Evolutionary conservation across 1,140 invertebrate species (phyloP), one percentile per base, ranked within the genome.

Genomic region (Hypsibius dujardini): DNA sequence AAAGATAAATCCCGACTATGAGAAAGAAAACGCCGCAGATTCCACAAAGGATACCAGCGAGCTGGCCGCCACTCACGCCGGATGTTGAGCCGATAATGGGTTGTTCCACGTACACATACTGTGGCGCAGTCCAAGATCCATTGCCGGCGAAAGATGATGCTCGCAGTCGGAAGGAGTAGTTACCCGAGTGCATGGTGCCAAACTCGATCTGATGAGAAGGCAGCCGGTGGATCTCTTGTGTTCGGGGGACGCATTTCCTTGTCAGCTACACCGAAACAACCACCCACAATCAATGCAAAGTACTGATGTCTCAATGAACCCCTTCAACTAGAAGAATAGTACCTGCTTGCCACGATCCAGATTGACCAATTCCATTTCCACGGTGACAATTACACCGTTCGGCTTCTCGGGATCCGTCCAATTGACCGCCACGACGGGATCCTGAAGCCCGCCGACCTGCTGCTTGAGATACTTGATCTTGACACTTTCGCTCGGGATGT

Each of bases 141-240:
- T 84, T 81, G 2, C 87, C 88, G 40, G 87, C 87, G 59, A 93
- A 79, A 1, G 90, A 90, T 46, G 85, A 86, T 15, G 90, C 88
- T 50, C 84, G 83, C 0, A 96, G 82, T 70, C 83, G 81, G 14
- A 92, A 75, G 45, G 86, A 88, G 78, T 95, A 95, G 79, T 90
- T 91, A 1, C 92, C 93, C 71, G 90, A 82, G n/a, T 80, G 77
- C 0, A 95, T 73, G n/a, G 75, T 75, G 12, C n/a, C 2, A 59
- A 79, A 76, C 12, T 75, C 70, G 1, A 76, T 69, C 45, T 69
- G 74, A 47, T 76, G 74, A 7, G 59, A 45, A 70, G 28, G 76
- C 77, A 77, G 70, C 73, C 71, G 46, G 78, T 74, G 0, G 47
- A 40, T 28, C 69, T 45, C 12, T 72, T 71, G n/a, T 72, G 71